A percentile compares a stretch with the other conserved stretches of the same genome.
phyloP scores from a whole-genome alignment of 1,140 invertebrate genomes.

The Dendroctonus valens region DNA sequence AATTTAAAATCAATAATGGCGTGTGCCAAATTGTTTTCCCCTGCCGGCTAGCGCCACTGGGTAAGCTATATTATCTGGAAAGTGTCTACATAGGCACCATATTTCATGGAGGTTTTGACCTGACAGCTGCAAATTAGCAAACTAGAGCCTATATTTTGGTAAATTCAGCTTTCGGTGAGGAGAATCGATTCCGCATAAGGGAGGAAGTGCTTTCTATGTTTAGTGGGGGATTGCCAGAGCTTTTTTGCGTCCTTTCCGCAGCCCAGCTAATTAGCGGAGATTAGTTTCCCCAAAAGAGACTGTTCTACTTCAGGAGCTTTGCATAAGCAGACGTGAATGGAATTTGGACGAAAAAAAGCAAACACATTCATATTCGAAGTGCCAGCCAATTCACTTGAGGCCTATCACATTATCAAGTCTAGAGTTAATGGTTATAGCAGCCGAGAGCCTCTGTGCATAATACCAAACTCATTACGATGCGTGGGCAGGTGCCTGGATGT shows the following conservation, averaged over 20 bases:
- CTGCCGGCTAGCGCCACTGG: slow-evolving; percentile 20
- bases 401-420: too few species aligned
- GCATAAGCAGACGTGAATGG: too few species aligned
- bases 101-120: slow-evolving; percentile 31
- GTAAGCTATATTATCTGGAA: slow-evolving; percentile 30
- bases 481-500: slow-evolving; percentile 25
- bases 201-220: slow-evolving; percentile 13
- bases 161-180: slow-evolving; percentile 18
- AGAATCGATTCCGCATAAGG: slow-evolving; percentile 15
- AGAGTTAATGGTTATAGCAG: too few species aligned
- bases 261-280: too few species aligned
- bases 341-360: too few species aligned
- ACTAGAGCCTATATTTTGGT: slow-evolving; percentile 31
- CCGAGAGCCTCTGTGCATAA: slow-evolving; percentile 7
- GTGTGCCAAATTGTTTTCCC: slow-evolving; percentile 31
- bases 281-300: too few species aligned
- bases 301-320: too few species aligned
- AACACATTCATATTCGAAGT: too few species aligned
- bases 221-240: neutral
- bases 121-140: slow-evolving; percentile 34
- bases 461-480: slow-evolving; percentile 23
- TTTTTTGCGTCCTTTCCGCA: too few species aligned
- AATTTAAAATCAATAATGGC: slow-evolving; percentile 31
- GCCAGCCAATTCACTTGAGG: too few species aligned
- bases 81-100: slow-evolving; percentile 34